Evolutionary conservation across 64 coral and sea anemone species (phyloP), one percentile per base, ranked within the genome.

Genomic region (Stichodactyla mertensii): DNA sequence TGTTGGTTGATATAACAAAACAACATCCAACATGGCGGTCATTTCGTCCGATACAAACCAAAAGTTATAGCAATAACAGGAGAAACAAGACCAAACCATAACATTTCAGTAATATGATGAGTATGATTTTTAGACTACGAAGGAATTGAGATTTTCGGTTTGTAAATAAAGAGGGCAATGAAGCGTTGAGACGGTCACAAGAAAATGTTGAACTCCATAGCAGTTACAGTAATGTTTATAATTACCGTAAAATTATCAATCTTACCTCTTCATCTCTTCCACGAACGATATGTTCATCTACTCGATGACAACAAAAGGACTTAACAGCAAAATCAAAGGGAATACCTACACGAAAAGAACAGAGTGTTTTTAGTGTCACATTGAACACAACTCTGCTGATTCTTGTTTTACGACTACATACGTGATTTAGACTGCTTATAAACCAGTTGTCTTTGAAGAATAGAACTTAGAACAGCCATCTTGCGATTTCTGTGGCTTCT

Each of bases 291-390:
- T 91, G 61, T 87, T 91, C 90, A 87, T 91, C 90, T 19, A 87
- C 77, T 86, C 80, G 77, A 11, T 82, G 74, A 71, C 90, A 91
- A 5, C 18, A 56, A 45, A 91, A 91, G 9, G 77, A 54, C 19
- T 91, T 77, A 23, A 91, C 10, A 45, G 90, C 90, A 74, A 91
- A 91, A 56, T 86, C 85, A 15, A 87, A 16, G 5, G 90, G 79
- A 52, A 87, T 69, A 22, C 22, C 90, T 91, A 52, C 53, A 91
- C 2, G 28, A 53, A 27, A 45, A 67, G 16, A 83, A 16, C 16
- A 7, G 0, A 23, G 66, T 70, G 66, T 20, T 70, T 70, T 70
- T 20, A 70, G 66, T 23, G 19, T 70, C 66, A 7, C 4, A 74
- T 4, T 27, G 12, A 10, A 31, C 24, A 27, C 64, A 23, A 69